Evolutionary conservation across 2,797 vertebrate species (phyloP).

Genomic region (Zenarchopterus dispar): DNA sequence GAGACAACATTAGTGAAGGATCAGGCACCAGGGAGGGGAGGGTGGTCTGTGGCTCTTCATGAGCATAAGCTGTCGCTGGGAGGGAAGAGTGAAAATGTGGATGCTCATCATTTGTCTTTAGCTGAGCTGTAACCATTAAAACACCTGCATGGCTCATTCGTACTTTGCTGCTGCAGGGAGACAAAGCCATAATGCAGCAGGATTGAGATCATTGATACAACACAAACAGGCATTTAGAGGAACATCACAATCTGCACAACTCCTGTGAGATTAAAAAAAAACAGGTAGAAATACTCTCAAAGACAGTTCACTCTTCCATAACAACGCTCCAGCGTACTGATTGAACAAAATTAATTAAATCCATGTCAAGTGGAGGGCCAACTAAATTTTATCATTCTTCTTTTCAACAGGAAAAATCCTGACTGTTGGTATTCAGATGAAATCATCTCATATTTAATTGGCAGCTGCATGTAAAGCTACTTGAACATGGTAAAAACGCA

Average conservation of each 20-base stretch:
- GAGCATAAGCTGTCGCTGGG: constrained; percentile 22
- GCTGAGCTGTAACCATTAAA: constrained; percentile 36
- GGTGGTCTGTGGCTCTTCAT: constrained; percentile 15
- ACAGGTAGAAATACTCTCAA: constrained; percentile 17
- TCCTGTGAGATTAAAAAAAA: constrained; percentile 24
- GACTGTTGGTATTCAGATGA: constrained; percentile 32
- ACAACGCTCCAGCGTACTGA: constrained; percentile 48
- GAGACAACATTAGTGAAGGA: constrained; percentile 21
- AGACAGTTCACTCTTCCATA: constrained; percentile 33
- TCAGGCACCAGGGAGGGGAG: constrained; percentile 25
- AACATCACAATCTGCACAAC: constrained; percentile 36
- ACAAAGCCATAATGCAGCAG: constrained; percentile 23
- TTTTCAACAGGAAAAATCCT: constrained; percentile 30
- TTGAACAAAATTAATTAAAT: constrained; percentile 43
- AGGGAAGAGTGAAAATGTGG: constrained; percentile 27
- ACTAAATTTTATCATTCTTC: constrained; percentile 38
- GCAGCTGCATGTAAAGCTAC: constrained; percentile 10
- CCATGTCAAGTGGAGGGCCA: constrained; percentile 48
- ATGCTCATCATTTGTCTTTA: constrained; percentile 12
- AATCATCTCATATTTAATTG: constrained; percentile 38
- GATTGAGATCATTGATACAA: constrained; percentile 41
- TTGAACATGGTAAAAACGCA: not conserved
- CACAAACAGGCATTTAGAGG: constrained; percentile 32
- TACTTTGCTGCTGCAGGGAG: constrained; percentile 37
- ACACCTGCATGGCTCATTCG: constrained; percentile 46